phyloP scores from a whole-genome alignment of 2,888 invertebrate genomes.

The Phaonia tiefii region DNA sequence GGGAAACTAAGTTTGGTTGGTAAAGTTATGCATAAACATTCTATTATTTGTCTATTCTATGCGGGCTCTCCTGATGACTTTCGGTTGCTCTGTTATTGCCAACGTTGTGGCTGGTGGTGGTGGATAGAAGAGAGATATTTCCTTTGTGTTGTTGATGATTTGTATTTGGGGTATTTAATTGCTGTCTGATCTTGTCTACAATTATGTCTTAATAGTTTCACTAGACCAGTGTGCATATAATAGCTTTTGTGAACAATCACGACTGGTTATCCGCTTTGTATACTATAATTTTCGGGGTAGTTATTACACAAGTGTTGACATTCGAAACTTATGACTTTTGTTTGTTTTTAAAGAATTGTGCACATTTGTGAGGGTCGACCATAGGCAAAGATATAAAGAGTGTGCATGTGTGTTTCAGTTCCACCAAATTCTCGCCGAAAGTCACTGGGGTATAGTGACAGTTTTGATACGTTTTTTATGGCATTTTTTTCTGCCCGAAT shows the following conservation, averaged over 20 bases:
- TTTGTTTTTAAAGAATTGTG: conserved; percentile 43
- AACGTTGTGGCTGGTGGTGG: background rate
- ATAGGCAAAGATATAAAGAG: too few relatives aligned
- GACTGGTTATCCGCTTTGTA: conserved; percentile 44
- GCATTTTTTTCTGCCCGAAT: too few relatives aligned
- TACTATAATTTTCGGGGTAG: conserved; percentile 68
- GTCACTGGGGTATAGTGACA: too few relatives aligned
- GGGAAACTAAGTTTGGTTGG: conserved; percentile 61
- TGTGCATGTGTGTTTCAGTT: too few relatives aligned
- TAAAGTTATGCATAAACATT: conserved; percentile 49
- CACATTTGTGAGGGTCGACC: too few relatives aligned
- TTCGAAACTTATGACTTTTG: conserved; percentile 74
- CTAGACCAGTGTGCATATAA: conserved; percentile 6
- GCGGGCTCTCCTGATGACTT: conserved; percentile 39
- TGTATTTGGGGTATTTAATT: conserved; percentile 38
- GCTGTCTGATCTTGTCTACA: conserved; percentile 43
- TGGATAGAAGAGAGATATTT: conserved; percentile 44
- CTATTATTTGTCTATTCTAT: conserved; percentile 46
- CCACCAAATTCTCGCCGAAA: too few relatives aligned
- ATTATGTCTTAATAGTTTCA: conserved; percentile 47
- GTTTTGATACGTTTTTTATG: too few relatives aligned
- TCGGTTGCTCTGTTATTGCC: background rate
- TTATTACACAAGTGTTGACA: conserved; percentile 74
- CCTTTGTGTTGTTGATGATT: conserved; percentile 4
- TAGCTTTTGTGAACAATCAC: conserved; percentile 38